These are phyloP conservation scores for Serilophus lunatus DNA, from an alignment of 2,113 vertebrate genomes.

Conservation along the genomic window DNA sequence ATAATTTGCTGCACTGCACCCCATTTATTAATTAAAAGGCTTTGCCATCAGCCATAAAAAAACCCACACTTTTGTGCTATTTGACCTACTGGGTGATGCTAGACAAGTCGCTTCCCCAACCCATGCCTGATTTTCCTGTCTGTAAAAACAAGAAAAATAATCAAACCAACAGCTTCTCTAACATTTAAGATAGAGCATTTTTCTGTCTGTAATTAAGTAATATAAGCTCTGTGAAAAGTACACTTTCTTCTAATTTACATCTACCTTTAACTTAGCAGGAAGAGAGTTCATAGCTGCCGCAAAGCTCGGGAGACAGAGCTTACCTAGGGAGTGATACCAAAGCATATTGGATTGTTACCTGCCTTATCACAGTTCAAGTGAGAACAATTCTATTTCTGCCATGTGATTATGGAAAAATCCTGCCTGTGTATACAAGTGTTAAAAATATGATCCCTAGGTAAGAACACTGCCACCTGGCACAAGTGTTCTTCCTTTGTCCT, in stretches of 20 bases:
- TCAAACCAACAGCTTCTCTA: neutral
- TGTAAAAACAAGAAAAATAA: neutral
- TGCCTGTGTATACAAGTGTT: neutral
- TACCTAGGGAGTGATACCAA: neutral
- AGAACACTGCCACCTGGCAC: neutral
- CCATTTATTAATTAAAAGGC: neutral
- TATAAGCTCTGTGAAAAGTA: neutral
- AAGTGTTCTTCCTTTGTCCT: neutral
- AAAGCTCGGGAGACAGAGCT: neutral
- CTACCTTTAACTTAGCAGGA: neutral
- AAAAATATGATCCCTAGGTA: neutral
- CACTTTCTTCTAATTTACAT: neutral
- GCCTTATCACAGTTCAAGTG: neutral
- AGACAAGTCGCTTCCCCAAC: neutral
- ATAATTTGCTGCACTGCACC: neutral
- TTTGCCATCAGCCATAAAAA: neutral
- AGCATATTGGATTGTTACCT: neutral
- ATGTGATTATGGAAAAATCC: neutral
- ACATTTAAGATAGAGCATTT: neutral
- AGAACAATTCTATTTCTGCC: neutral
- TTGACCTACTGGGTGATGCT: neutral
- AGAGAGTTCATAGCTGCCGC: neutral
- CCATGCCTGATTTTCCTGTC: neutral
- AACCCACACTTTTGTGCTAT: neutral
- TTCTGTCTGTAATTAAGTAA: neutral